Evolutionary conservation across 2,113 vertebrate species (phyloP), one percentile per base, ranked within the genome.

Genomic region (Cacatua alba): DNA sequence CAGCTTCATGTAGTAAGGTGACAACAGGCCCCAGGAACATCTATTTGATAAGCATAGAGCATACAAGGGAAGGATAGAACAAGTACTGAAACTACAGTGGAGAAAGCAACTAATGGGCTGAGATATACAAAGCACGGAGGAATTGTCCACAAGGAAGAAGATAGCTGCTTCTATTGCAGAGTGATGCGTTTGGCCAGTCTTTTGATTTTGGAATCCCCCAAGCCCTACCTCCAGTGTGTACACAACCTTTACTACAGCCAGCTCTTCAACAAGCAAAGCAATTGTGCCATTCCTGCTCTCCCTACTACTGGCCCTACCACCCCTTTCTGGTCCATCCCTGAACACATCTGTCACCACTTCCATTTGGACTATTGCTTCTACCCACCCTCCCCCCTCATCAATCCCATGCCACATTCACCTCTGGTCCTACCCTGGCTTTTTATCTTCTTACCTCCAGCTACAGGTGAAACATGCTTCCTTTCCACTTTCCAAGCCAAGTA

Each of bases 371-470:
- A 24, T 53, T 17, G 17, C 13, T 29, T 62, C 49, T 72, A 37
- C 26, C 18, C 44, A 44, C 12, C 21, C 75, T 69, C 31, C 9
- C 49, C 26, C 25, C 51, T 39, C 39, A 68, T 35, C 43, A 87
- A 15, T 23, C 43, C 31, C 33, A 31, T 28, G 65, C 21, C 17
- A 23, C 1, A 1, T 18, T 88, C 70, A 82, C 49, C 75, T 35
- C 41, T 74, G 17, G 33, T 86, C 19, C 39, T 44, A 25, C 28
- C 11, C 25, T 37, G 10, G 31, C 23, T 55, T 89, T 94, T 71
- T 60, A 43, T 33, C 76, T 82, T 77, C 89, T 92, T 95, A 92
- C 84, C 93, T 94, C 39, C 57, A 87, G 77, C 69, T 93, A 71
- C 43, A 69, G 33, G 25, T 31, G 43, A 64, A 20, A n/a, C 39